Conservation (phyloP, 2,113 vertebrate species). For the Cyanoliseus patagonus region DNA sequence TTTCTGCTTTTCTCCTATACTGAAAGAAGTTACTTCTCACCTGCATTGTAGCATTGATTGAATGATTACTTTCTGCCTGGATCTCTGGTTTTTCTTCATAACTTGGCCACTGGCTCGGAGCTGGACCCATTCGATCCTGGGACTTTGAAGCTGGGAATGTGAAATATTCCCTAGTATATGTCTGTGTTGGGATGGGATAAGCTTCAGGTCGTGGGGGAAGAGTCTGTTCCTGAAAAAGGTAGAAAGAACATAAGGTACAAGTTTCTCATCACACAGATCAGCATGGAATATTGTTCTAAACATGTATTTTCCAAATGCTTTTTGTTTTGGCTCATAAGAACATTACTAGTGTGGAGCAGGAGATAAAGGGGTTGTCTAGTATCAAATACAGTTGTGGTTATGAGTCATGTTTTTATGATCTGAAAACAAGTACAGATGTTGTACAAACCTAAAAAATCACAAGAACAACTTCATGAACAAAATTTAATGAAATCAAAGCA, state of each 20-base stretch:
- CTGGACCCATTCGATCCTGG: constrained; percentile 86
- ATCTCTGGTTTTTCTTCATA: constrained; percentile 83
- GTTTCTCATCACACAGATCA: neutral
- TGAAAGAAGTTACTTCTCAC: constrained; percentile 69
- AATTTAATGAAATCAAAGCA: neutral
- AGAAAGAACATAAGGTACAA: neutral
- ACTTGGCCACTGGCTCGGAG: constrained; percentile 85
- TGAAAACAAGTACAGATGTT: neutral
- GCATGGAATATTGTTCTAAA: neutral
- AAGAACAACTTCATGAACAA: neutral
- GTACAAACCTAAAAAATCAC: neutral
- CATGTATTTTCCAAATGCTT: neutral
- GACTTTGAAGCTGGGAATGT: constrained; percentile 94
- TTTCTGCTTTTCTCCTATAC: neutral
- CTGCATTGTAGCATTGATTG: constrained; percentile 81
- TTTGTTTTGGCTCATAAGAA: neutral
- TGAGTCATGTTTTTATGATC: neutral
- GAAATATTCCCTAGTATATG: constrained; percentile 95
- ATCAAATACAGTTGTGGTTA: neutral
- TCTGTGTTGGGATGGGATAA: constrained; percentile 97
- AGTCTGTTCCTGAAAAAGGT: constrained; percentile 81
- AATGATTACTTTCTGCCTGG: constrained; percentile 78
- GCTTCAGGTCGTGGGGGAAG: constrained; percentile 89
- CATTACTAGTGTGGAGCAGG: neutral
- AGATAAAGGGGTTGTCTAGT: neutral